A percentile compares a stretch with the other conserved stretches of the same genome.
Conservation (phyloP, 2,113 vertebrate species). For the Lophochroa leadbeateri region DNA sequence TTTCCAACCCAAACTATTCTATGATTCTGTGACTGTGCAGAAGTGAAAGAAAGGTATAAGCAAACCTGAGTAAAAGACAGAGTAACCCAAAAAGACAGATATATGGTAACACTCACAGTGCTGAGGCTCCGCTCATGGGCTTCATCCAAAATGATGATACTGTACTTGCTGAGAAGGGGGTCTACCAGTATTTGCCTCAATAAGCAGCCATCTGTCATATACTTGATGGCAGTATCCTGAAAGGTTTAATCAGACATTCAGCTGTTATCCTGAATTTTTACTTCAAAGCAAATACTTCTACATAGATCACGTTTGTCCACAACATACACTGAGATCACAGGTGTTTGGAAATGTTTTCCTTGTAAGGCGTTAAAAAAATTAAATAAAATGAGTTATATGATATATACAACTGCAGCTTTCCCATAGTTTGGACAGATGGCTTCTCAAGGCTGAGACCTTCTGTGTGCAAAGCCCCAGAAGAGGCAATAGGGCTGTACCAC, state of each 20-base stretch:
- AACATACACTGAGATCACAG: not conserved
- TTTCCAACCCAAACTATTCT: not conserved
- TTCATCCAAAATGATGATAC: constrained; percentile 92
- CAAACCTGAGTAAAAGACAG: not conserved
- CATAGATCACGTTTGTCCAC: not conserved
- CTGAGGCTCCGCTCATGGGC: constrained; percentile 95
- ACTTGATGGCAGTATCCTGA: constrained; percentile 91
- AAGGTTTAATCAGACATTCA: not conserved
- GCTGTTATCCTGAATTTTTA: not conserved
- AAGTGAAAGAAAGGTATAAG: not conserved
- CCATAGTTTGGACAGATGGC: not conserved
- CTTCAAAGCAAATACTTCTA: not conserved
- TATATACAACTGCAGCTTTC: not conserved
- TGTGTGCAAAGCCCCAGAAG: fast-evolving
- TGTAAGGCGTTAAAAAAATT: not conserved
- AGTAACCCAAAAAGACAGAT: not conserved
- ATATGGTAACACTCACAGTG: constrained; percentile 81
- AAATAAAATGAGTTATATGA: fast-evolving
- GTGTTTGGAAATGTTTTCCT: fast-evolving
- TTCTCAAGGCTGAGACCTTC: not conserved
- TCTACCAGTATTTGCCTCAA: constrained; percentile 90
- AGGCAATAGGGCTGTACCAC: not conserved
- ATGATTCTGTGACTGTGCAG: not conserved
- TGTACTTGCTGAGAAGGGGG: constrained; percentile 86
- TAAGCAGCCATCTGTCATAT: constrained; percentile 96